Evolutionary conservation across 1,140 invertebrate species (phyloP), one percentile per base, ranked within the genome.

Genomic region (Dinoponera quadriceps): DNA sequence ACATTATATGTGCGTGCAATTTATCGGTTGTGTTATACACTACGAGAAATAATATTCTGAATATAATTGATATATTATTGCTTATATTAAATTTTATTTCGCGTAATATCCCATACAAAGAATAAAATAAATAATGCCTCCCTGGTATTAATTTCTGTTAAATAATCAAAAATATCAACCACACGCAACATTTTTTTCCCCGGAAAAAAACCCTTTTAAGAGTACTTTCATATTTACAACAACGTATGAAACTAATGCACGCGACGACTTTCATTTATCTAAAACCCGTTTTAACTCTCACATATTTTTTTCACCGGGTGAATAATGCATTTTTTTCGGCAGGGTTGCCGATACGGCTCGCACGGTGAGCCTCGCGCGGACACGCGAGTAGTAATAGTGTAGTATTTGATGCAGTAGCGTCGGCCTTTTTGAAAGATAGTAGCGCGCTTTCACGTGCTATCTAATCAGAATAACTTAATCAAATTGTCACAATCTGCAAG

Each of bases 401-500:
- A 44, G 11, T 9, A 44, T 7, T 44, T 9, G 38, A 44, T 55
- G 25, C 14, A 66, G 16, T 14, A 13, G n/a, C 14, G 49, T 78
- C 33, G 54, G 49, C 7, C 3, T 14, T 44, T 29, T 22, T 54
- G 2, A 69, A 9, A 1, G 33, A 68, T 29, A 27, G 20, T 49
- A 75, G 27, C 29, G 44, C 20, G 7, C 22, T 51, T 11, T 22
- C 20, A 29, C 62, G 48, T 44, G 29, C 33, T 18, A 25, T 66
- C 48, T 11, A 22, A 18, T 33, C 49, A 63, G 33, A 48, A 80
- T 69, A 65, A 44, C 51, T 59, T 80, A 80, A 80, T 69, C 63
- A 80, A 80, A 80, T 69, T 80, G 49, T 80, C 69, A 65, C 51
- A 80, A 80, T 80, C 33, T 49, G 16, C 33, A 48, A 69, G 33